Percentiles rank a stretch among this genome's conserved stretches.
Evolutionary conservation across 2,113 vertebrate genomes (phyloP).

Genomic region (Myiozetetes cayanensis): DNA sequence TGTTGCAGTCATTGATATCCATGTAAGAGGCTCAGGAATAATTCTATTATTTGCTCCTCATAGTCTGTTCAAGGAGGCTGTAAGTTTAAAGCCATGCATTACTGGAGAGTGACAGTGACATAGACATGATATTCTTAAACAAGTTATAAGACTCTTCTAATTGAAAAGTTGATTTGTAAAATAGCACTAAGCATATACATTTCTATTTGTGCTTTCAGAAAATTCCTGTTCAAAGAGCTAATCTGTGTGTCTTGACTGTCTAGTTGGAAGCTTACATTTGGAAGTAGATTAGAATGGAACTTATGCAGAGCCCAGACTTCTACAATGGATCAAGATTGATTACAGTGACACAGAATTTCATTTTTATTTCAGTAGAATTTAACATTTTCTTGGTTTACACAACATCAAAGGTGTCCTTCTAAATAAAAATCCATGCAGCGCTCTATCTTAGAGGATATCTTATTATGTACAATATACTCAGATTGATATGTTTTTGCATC

Average conservation of each 20-base stretch:
- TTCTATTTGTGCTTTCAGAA: slow-evolving; percentile 36
- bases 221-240: slow-evolving; percentile 23
- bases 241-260: background rate
- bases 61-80: background rate
- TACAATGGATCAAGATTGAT: slow-evolving; percentile 42
- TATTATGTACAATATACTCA: slow-evolving; percentile 62
- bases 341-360: slow-evolving; percentile 40
- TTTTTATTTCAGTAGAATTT: slow-evolving; percentile 56
- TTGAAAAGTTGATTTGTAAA: slow-evolving; percentile 23
- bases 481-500: slow-evolving; percentile 38
- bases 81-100: background rate
- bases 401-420: slow-evolving; percentile 65
- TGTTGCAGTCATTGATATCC: background rate
- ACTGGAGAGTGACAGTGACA: background rate
- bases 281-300: background rate
- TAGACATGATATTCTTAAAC: slow-evolving; percentile 22
- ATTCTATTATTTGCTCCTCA: slow-evolving; percentile 5
- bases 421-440: slow-evolving; percentile 54
- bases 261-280: background rate
- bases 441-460: slow-evolving; percentile 36
- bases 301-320: background rate
- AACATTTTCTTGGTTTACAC: slow-evolving; percentile 33
- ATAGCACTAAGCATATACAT: background rate
- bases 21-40: background rate
- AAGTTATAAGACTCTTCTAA: slow-evolving; percentile 38